Conservation (phyloP, 2,888 invertebrate genomes). For the Baccha elongata region DNA sequence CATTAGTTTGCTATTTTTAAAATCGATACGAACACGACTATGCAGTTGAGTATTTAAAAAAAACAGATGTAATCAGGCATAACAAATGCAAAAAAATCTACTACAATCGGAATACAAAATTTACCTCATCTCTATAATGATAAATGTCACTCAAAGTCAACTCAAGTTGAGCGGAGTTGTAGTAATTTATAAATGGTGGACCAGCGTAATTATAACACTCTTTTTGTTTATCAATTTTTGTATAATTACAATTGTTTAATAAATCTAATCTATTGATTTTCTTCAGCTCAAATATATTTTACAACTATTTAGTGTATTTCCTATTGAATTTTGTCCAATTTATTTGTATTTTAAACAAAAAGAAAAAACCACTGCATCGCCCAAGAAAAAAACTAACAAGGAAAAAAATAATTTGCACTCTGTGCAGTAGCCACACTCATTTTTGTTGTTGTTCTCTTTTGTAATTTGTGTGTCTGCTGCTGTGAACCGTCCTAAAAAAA, state of each 20-base stretch:
- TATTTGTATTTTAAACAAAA: background rate
- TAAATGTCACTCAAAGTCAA: constrained; percentile 41
- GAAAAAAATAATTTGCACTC: constrained; percentile 52
- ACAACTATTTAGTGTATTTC: constrained; percentile 31
- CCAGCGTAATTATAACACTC: constrained; percentile 53
- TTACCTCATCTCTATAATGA: constrained; percentile 27
- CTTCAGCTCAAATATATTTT: constrained; percentile 15
- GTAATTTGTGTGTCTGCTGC: constrained; percentile 26
- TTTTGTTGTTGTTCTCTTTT: constrained; percentile 71
- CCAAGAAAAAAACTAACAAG: constrained; percentile 45
- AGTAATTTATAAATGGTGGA: constrained; percentile 72
- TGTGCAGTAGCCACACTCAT: constrained; percentile 52
- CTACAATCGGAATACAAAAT: constrained; percentile 1
- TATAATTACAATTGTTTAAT: constrained; percentile 56
- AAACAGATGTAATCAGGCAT: background rate
- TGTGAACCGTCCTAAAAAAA: constrained; percentile 14
- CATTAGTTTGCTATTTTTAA: too few species aligned
- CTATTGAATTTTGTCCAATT: background rate
- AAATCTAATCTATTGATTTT: constrained; percentile 54
- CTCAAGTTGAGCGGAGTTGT: constrained; percentile 61
- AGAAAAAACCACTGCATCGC: constrained; percentile 47
- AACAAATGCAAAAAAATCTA: constrained; percentile 34
- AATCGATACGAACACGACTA: too few species aligned
- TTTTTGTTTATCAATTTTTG: constrained; percentile 70
- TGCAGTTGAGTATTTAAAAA: too few species aligned